Evolutionary conservation across 2,113 vertebrate genomes (phyloP), one percentile per base, ranked within the genome.

Genomic region (Axis porcinus): DNA sequence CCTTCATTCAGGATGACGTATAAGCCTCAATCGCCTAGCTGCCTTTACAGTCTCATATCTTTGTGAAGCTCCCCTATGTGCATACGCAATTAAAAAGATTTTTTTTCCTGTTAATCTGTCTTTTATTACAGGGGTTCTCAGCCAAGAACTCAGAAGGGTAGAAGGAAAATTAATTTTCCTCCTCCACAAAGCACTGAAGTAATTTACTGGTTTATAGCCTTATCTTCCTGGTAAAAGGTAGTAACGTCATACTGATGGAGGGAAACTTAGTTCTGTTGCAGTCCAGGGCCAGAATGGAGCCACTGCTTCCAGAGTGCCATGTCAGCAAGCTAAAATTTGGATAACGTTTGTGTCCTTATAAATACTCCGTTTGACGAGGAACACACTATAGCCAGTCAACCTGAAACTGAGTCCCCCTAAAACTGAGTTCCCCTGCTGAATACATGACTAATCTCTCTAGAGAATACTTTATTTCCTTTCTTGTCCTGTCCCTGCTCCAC

Each of bases 131-230:
- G 70, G 15, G 36, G 11, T 57, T 95, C 30, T 86, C 50, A 67
- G 40, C 70, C 50, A 67, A 95, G 40, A 92, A 95, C 47, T 81
- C 50, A 81, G 70, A 92, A 57, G 12, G 19, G 30, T 67, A 47
- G 30, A 67, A 40, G 70, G 70, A 67, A 79, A 92, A 86, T 95
- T 92, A 86, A 92, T 67, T 67, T 86, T 92, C 70, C 50, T 92
- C 70, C 50, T 27, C 13, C 76, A 86, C 45, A 86, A 86, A 94
- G 45, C 62, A 55, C 43, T 92, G 52, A 94, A 60, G 74, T 55
- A 94, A 91, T 91, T 82, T 62, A 40, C 17, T 88, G 7, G 30
- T 70, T 52, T 83, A 83, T 45, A 83, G 54, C 11, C 30, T 88
- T 88, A 55, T 40, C 36, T 55, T 95, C 45, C 47, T 36, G 6